Conservation (phyloP, 1,140 invertebrate genomes). For the Ganaspis sp. region DNA sequence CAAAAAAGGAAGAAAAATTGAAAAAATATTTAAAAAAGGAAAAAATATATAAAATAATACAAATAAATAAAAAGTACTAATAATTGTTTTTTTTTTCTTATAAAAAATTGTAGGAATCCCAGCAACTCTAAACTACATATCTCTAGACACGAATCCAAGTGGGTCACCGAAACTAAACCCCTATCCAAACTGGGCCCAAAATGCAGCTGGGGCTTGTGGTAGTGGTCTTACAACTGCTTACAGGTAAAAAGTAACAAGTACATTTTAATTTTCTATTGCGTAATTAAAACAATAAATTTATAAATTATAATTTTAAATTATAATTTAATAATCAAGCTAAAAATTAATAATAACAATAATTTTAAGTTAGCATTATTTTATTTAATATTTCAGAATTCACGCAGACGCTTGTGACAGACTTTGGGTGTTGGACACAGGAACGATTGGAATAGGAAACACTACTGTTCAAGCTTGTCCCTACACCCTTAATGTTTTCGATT, state of each 20-base stretch:
- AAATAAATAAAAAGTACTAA: background rate
- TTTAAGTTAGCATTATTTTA: background rate
- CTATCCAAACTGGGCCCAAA: conserved; percentile 85
- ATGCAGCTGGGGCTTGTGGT: conserved; percentile 85
- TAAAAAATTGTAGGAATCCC: conserved; percentile 81
- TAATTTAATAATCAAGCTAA: no score
- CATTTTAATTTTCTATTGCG: no score
- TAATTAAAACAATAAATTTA: no score
- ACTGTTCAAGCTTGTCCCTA: conserved; percentile 85
- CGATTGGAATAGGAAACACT: conserved; percentile 86
- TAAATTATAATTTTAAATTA: no score
- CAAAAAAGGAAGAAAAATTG: no score
- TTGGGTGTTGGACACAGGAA: conserved; percentile 89
- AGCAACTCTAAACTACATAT: conserved; percentile 87
- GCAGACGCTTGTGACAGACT: conserved; percentile 86
- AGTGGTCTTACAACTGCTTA: conserved; percentile 86
- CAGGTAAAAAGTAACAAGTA: conserved; percentile 68
- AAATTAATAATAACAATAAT: no score
- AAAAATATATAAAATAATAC: background rate
- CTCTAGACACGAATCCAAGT: conserved; percentile 79
- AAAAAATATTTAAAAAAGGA: background rate
- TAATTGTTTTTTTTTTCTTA: no score
- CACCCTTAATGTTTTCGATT: conserved; percentile 85
- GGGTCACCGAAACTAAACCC: conserved; percentile 85
- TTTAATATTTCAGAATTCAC: conserved; percentile 72